Evolutionary conservation across 2,113 vertebrate species (phyloP).

Genomic region (Podarcis raffonei): DNA sequence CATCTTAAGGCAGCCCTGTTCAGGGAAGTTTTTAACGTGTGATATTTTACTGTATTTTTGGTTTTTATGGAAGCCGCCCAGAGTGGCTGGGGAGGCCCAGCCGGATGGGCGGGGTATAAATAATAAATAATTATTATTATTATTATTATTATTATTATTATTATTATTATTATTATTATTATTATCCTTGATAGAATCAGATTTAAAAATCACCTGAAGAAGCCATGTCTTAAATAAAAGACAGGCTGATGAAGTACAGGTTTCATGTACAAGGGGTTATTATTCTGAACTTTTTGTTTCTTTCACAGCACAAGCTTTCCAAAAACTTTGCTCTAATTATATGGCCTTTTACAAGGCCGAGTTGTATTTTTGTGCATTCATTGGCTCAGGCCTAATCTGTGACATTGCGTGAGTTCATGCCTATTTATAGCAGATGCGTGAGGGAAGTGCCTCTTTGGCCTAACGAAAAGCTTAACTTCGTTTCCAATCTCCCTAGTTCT

Average conservation of each 20-base stretch:
- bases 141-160: too few species aligned
- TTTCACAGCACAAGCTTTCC: background rate
- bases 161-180: too few species aligned
- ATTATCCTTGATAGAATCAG: background rate
- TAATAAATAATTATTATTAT: too few species aligned
- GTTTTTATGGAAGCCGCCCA: too few species aligned
- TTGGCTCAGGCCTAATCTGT: slow-evolving; percentile 3
- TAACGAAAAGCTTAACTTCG: slow-evolving; percentile 55
- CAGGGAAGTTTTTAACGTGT: too few species aligned
- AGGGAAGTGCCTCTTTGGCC: background rate
- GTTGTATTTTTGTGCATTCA: slow-evolving; percentile 38
- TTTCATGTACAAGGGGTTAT: background rate
- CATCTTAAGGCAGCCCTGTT: too few species aligned
- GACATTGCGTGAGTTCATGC: background rate
- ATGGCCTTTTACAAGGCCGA: slow-evolving; percentile 26
- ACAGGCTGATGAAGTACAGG: background rate
- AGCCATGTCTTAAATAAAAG: background rate
- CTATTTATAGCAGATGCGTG: slow-evolving; percentile 25
- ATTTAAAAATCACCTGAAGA: background rate
- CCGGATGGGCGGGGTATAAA: too few species aligned
- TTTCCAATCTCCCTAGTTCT: slow-evolving; percentile 37
- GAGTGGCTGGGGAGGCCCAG: too few species aligned
- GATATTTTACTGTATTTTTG: too few species aligned
- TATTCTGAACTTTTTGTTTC: too few species aligned
- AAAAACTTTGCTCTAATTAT: background rate